Evolutionary conservation across 2,797 vertebrate genomes (phyloP).

Genomic region (Peromyscus eremicus): DNA sequence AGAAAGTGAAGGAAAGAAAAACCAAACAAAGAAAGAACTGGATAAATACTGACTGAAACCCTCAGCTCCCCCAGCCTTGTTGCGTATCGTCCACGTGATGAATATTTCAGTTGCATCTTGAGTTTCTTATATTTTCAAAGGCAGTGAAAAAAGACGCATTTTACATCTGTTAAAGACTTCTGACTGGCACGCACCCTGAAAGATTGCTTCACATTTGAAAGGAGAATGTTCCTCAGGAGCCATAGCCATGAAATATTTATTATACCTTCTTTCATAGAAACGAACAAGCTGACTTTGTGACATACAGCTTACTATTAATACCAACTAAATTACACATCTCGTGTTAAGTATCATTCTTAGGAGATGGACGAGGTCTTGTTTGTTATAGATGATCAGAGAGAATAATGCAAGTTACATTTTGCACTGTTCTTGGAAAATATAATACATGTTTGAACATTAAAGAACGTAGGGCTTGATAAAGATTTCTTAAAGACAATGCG

Average conservation of each 20-base stretch:
- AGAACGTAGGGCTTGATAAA: conserved; percentile 3
- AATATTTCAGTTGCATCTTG: conserved; percentile 87
- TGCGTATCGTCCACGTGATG: conserved; percentile 83
- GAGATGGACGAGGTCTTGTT: conserved; percentile 77
- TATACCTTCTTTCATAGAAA: conserved; percentile 84
- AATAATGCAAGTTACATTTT: conserved; percentile 80
- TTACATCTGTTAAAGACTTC: conserved; percentile 87
- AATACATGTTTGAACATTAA: conserved; percentile 66
- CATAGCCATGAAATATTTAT: conserved; percentile 88
- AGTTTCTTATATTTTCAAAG: conserved; percentile 86
- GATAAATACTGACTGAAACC: conserved; percentile 65
- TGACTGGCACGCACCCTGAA: conserved; percentile 87
- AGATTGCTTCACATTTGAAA: conserved; percentile 85
- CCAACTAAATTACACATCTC: conserved; percentile 85
- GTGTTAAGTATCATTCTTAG: conserved; percentile 86
- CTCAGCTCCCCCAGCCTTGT: conserved; percentile 76
- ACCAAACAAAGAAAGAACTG: not conserved
- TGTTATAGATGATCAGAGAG: conserved; percentile 80
- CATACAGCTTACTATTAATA: conserved; percentile 87
- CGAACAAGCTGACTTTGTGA: conserved; percentile 84
- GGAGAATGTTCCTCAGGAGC: conserved; percentile 86
- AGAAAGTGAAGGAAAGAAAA: conserved; percentile 43
- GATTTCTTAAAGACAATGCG: conserved; percentile 34
- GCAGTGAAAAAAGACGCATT: conserved; percentile 86
- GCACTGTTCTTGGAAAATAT: conserved; percentile 61